Conservation (phyloP, 2,797 vertebrate genomes). For the Danio tinwini region DNA sequence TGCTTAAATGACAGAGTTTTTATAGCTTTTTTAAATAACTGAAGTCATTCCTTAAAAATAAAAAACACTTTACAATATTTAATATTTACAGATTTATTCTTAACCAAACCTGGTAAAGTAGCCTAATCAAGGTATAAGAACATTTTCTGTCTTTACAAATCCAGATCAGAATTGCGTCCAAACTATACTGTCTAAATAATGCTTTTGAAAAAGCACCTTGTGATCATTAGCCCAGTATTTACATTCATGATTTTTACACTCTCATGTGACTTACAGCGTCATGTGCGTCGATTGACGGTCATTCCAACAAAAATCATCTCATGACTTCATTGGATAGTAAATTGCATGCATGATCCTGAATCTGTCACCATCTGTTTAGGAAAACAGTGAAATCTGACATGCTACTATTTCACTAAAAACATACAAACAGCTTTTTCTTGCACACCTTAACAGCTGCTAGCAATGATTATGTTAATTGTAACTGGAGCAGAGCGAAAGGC, state of each 20-base stretch:
- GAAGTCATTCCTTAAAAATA: too few species aligned
- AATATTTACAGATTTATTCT: too few species aligned
- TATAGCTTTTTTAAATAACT: too few species aligned
- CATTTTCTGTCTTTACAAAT: neutral
- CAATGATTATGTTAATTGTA: neutral
- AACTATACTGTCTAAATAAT: neutral
- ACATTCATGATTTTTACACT: neutral
- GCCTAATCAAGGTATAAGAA: neutral
- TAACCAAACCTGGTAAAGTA: too few species aligned
- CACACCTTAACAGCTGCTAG: neutral
- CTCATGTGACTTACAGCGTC: neutral
- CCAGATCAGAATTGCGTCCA: neutral
- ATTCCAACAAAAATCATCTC: neutral
- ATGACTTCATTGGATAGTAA: neutral
- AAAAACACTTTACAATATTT: too few species aligned
- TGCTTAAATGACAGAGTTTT: too few species aligned
- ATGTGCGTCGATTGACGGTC: neutral
- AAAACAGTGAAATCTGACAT: too few species aligned
- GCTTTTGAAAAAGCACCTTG: neutral
- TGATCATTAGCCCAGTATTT: neutral
- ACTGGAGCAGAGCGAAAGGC: neutral
- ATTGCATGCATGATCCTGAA: too few species aligned
- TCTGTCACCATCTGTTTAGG: too few species aligned
- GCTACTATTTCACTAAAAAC: neutral
- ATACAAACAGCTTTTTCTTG: neutral